A percentile compares a stretch with the other conserved stretches of the same genome.
These are phyloP conservation scores for Aphidoletes aphidimyza DNA, from an alignment of 2,888 invertebrate species.

Conservation along the genomic window DNA sequence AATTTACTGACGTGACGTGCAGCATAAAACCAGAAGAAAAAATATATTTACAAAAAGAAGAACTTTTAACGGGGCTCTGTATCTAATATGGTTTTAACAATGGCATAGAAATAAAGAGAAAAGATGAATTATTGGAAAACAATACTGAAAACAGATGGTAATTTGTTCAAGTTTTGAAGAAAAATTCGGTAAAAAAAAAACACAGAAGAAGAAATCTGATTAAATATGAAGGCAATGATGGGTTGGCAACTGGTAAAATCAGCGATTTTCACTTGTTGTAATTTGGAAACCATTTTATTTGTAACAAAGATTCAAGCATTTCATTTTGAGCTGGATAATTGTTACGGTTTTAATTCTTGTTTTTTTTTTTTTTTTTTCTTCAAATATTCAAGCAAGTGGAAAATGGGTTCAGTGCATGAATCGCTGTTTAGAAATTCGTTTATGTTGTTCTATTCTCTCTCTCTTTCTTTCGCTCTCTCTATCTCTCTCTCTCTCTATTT, in stretches of 20 bases:
- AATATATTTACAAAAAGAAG: background rate
- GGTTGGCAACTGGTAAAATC: constrained; percentile 10
- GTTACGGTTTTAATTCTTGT: too few species aligned
- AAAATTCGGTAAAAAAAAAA: too few species aligned
- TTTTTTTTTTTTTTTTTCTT: too few species aligned
- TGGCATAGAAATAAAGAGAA: background rate
- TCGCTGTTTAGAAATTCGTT: background rate
- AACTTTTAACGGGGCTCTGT: background rate
- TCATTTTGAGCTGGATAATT: background rate
- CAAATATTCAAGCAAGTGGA: too few species aligned
- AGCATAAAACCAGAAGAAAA: background rate
- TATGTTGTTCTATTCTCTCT: too few species aligned
- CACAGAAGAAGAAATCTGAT: too few species aligned
- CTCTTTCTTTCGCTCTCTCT: too few species aligned
- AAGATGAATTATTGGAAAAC: background rate
- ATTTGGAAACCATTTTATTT: constrained; percentile 24
- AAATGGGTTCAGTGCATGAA: background rate
- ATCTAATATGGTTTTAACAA: background rate
- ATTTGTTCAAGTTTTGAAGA: background rate
- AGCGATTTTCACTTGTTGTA: background rate
- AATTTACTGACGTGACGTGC: too few species aligned
- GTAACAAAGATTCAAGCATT: background rate
- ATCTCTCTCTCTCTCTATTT: too few species aligned
- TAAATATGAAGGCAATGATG: constrained; percentile 29
- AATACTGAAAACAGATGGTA: background rate